Base-by-base conservation (phyloP, 2,113 vertebrate genomes). In the Columbina picui region DNA sequence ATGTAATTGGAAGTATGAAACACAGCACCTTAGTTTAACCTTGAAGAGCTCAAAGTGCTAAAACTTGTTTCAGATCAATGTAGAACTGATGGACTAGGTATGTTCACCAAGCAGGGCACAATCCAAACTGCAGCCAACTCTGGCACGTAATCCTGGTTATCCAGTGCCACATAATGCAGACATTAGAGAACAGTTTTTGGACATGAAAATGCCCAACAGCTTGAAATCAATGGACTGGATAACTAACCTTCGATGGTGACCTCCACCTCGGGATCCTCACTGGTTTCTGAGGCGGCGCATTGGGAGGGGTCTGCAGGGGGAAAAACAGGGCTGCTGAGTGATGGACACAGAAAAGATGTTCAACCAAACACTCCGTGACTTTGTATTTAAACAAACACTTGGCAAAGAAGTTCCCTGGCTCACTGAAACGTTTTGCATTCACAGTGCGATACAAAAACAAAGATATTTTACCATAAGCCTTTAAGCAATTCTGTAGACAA, bases 241-340 rank as follows among this genome's bases (percentile, higher is more conserved):
- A 94, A 98, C 97, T 95, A 93, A 98, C 98, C 98, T 98, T 98
- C 98, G 23, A 98, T 97, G 79, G 98, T 98, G 90, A 98, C 98
- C 96, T 98, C 98, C n/a, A 98, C 98, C 96, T 98, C 98, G 7
- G 98, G 98, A 95, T 98, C 97, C 94, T 98, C 97, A 95, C 97
- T 98, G 91, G 97, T 97, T 97, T 98, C 98, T 76, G 98, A 97
- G 96, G 95, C 84, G 52, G 90, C 77, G 29, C 96, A 95, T 39
- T 97, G 97, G 89, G 97, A 95, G 78, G 97, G 96, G 95, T 98
- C 98, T 98, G 95, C 90, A 96, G 92, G 87, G 6, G 8, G 3
- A 56, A 76, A 93, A 96, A 90, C 89, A 98, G 78, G 76, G 61
- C 90, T 84, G 91, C 70, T 97, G 89, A 97, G 75, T 70, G 86